Conservation (phyloP, 2,113 vertebrate genomes). For the Typhlomys cinereus region DNA sequence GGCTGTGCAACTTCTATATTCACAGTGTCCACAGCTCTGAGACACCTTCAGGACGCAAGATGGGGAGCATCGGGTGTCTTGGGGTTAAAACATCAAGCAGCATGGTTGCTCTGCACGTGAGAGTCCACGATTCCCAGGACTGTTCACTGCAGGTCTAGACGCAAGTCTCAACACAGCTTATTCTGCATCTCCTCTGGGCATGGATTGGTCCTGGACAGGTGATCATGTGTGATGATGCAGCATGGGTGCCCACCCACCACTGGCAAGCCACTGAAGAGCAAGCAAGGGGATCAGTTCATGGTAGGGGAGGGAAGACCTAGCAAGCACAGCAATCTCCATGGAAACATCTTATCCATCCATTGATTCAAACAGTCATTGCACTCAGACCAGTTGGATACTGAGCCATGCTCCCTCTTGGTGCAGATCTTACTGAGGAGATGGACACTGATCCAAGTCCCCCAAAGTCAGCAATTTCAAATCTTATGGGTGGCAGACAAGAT, state of each 20-base stretch:
- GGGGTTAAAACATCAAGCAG: too few species aligned
- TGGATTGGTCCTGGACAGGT: accelerated
- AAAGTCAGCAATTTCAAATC: too few species aligned
- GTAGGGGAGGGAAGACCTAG: neutral
- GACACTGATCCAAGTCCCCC: too few species aligned
- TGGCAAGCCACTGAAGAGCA: neutral
- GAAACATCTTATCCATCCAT: neutral
- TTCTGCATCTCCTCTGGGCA: accelerated
- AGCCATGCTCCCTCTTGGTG: neutral
- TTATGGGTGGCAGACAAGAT: neutral
- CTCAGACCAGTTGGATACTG: neutral
- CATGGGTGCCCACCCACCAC: neutral
- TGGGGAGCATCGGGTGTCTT: neutral
- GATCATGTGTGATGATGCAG: neutral
- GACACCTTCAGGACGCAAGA: accelerated
- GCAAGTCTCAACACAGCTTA: too few species aligned
- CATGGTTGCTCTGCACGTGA: too few species aligned
- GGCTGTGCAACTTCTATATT: neutral
- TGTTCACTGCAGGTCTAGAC: too few species aligned
- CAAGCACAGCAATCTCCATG: neutral
- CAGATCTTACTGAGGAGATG: neutral
- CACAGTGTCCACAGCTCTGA: neutral
- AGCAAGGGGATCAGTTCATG: neutral
- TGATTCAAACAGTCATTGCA: neutral
- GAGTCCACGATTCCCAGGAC: too few species aligned